Evolutionary conservation across 2,888 invertebrate genomes (phyloP).

Genomic region (Tupiocoris notatus): DNA sequence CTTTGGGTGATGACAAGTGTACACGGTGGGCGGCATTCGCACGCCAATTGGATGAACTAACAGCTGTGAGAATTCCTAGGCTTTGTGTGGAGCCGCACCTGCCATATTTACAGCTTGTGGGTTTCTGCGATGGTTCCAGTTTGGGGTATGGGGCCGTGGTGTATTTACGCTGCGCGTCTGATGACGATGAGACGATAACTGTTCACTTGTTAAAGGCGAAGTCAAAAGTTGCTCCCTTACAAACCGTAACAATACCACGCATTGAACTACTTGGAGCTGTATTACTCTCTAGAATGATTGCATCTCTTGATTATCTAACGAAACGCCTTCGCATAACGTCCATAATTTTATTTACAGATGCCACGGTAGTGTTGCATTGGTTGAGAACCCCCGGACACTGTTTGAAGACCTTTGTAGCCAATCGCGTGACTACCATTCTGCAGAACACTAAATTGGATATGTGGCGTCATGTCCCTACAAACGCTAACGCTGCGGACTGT

Average conservation of each 20-base stretch:
- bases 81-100: not conserved
- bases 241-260: not conserved
- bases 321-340: not conserved
- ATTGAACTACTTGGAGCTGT: not conserved
- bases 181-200: not conserved
- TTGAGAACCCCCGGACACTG: not conserved
- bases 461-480: constrained; percentile 12
- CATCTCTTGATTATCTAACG: not conserved
- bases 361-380: not conserved
- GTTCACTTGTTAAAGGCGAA: not conserved
- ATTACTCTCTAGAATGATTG: not conserved
- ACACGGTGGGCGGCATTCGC: too few relatives aligned
- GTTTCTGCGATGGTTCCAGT: not conserved
- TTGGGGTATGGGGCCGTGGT: not conserved
- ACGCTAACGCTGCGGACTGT: constrained; percentile 1
- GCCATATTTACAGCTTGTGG: not conserved
- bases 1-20: too few relatives aligned
- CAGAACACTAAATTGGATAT: too few relatives aligned
- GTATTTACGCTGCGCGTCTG: too few relatives aligned
- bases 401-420: constrained; percentile 15
- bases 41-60: too few relatives aligned
- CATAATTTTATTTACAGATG: not conserved
- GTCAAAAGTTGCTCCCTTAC: not conserved
- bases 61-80: not conserved
- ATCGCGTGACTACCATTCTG: not conserved